Percentiles rank a stretch among this genome's conserved stretches.
These are phyloP conservation scores for Aeoliscus strigatus DNA, from an alignment of 2,797 vertebrate genomes.

Conservation along the genomic window DNA sequence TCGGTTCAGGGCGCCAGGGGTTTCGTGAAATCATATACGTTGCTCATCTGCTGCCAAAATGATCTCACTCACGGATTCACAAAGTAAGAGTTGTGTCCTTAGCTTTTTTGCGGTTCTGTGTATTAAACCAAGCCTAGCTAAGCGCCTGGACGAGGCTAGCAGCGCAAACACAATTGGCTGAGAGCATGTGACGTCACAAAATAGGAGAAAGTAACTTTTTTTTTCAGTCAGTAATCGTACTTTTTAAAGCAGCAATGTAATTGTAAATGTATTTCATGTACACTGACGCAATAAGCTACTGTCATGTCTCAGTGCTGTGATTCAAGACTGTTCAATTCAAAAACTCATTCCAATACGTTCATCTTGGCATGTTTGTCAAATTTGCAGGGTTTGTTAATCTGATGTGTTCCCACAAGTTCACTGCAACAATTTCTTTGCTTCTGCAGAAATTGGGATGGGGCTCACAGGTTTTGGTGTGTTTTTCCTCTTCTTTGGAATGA, in stretches of 20 bases:
- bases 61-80: conserved; percentile 70
- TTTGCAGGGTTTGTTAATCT: no score
- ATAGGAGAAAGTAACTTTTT: neutral
- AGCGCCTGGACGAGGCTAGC: conserved; percentile 33
- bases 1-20: neutral
- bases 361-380: no score
- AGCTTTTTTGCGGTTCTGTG: conserved; percentile 12
- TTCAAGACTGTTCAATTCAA: no score
- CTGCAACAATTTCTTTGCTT: conserved; percentile 5
- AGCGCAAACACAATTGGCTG: conserved; percentile 47
- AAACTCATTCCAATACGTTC: no score
- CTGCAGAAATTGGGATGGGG: conserved; percentile 68
- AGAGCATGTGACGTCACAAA: conserved; percentile 24
- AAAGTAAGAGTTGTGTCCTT: conserved; percentile 53
- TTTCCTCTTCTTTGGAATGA: conserved; percentile 60
- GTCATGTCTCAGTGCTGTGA: no score
- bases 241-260: no score
- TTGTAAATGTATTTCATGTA: no score
- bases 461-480: conserved; percentile 68
- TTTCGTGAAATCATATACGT: neutral
- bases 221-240: no score
- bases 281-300: no score
- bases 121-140: conserved; percentile 15
- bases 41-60: conserved; percentile 29
- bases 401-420: no score